Evolutionary conservation across 1,140 invertebrate genomes (phyloP), one percentile per base, ranked within the genome.

Genomic region (Subanguina moxae): DNA sequence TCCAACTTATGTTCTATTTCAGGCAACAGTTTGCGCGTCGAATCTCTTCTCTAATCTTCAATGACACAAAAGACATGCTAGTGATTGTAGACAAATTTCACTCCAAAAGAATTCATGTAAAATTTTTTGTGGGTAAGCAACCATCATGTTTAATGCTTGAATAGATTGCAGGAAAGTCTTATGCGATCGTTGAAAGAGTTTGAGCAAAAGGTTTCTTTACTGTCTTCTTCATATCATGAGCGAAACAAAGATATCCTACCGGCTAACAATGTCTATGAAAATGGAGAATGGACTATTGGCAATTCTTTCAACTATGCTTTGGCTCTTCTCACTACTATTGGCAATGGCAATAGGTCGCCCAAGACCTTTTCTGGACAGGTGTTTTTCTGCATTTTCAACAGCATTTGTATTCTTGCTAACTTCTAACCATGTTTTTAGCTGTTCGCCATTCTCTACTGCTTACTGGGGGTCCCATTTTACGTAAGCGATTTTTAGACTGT

Each of bases 281-380:
- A 45, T n/a, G 43, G 43, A 45, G 71, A 76, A 58, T 73, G 71
- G 71, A 76, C 71, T 11, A 21, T 73, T 25, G 70, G 56, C 15
- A 73, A 73, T 56, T 73, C 71, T 1, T 64, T 73, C 23, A 74
- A 65, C 42, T 73, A 76, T 43, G 69, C 70, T 27, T 76, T 65
- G 66, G 71, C 63, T 21, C 52, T 73, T 13, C 43, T 73, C 7
- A 73, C 71, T 17, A 73, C 71, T 27, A 69, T 73, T n/a, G 71
- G 71, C 21, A 73, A 73, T 32, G 71, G 71, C 13, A 67, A 57
- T 62, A 43, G 71, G 23, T 58, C 71, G 15, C 71, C 71, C 3
- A 76, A 62, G 25, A 73, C 71, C 21, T 42, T 27, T 21, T 73
- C 72, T 21, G 71, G 71, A 52, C 71, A 73, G 19, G 70, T 68